Evolutionary conservation across 2,888 invertebrate genomes (phyloP).

Genomic region (Eilema depressum): DNA sequence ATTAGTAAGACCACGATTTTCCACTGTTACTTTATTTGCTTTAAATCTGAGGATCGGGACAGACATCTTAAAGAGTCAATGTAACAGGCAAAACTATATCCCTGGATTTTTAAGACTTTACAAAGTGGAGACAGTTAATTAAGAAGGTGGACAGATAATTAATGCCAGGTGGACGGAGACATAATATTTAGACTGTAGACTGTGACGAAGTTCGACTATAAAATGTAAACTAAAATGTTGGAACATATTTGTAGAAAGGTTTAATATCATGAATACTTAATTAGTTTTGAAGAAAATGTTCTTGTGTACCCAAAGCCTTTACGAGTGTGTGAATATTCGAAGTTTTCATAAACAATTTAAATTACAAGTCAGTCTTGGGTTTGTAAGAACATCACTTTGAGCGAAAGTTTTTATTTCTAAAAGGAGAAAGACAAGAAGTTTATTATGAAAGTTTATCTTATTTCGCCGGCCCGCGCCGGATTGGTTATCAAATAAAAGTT

Average conservation of each 20-base stretch:
- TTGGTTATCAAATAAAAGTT: conserved; percentile 58
- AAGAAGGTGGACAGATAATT: background rate
- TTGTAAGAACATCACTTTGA: conserved; percentile 43
- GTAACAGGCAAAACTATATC: no score
- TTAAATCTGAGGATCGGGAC: no score
- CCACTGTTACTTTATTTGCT: no score
- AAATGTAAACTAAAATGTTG: background rate
- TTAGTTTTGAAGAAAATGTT: conserved; percentile 1
- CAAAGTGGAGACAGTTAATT: background rate
- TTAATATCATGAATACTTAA: conserved; percentile 4
- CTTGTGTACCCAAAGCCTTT: conserved; percentile 14
- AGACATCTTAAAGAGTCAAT: no score
- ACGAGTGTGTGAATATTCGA: conserved; percentile 25
- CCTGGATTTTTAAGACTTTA: no score
- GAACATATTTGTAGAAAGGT: background rate
- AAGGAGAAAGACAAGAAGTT: conserved; percentile 52
- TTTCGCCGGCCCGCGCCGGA: conserved; percentile 48
- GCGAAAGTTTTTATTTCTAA: conserved; percentile 43
- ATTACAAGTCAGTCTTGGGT: conserved; percentile 40
- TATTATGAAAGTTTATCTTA: conserved; percentile 59
- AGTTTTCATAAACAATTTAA: conserved; percentile 41
- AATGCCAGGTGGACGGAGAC: background rate
- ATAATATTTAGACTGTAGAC: background rate
- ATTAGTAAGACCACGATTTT: no score
- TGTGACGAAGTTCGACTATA: background rate